A percentile compares a stretch with the other conserved stretches of the same genome.
Evolutionary conservation across 1,140 invertebrate genomes (phyloP).

Genomic region (Achroia grisella): DNA sequence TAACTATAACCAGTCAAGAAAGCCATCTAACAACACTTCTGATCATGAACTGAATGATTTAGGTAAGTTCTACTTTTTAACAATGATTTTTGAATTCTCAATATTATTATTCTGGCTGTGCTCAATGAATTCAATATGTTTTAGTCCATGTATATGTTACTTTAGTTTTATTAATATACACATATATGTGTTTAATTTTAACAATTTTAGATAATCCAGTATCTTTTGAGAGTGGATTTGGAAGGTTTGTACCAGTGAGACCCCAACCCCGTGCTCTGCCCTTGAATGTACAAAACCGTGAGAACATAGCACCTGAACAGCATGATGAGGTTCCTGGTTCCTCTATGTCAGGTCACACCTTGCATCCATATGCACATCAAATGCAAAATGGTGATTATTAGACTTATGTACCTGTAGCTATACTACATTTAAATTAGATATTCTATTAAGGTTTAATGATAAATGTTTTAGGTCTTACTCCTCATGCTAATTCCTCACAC

Average conservation of each 20-base stretch:
- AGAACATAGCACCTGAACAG: conserved; percentile 41
- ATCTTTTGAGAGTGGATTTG: conserved; percentile 63
- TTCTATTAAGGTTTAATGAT: too few relatives aligned
- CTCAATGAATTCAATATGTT: too few relatives aligned
- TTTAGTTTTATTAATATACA: too few relatives aligned
- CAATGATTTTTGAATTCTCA: too few relatives aligned
- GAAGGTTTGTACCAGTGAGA: conserved; percentile 68
- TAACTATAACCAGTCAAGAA: conserved; percentile 63
- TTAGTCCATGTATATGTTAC: too few relatives aligned
- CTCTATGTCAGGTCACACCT: conserved; percentile 42
- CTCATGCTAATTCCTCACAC: conserved; percentile 65
- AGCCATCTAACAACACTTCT: conserved; percentile 64
- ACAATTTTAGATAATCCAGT: conserved; percentile 49
- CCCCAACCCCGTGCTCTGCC: conserved; percentile 61
- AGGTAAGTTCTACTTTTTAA: conserved; percentile 29
- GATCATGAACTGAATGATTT: conserved; percentile 63
- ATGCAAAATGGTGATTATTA: conserved; percentile 54
- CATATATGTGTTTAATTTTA: conserved; percentile 1
- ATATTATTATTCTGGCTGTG: too few relatives aligned
- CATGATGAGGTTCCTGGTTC: conserved; percentile 46
- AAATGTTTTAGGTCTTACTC: conserved; percentile 57
- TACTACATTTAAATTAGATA: not conserved
- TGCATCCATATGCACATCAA: conserved; percentile 61
- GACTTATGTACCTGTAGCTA: not conserved
- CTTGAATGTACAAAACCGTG: conserved; percentile 53